Base-by-base conservation (phyloP, 1,140 invertebrate genomes). In the Microplitis demolitor region DNA sequence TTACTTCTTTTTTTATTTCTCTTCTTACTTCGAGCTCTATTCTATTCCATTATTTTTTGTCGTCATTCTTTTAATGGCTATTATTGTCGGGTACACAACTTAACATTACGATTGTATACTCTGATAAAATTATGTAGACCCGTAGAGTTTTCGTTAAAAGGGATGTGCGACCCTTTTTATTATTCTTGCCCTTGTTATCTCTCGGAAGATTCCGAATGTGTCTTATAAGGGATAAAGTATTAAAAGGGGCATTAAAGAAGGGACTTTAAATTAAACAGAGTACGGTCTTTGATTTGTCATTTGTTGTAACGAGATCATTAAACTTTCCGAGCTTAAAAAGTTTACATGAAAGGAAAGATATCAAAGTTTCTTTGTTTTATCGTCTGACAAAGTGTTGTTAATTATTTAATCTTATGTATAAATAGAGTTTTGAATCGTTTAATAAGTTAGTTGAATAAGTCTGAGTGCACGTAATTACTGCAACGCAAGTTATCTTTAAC, bases 151-250 rank as follows among this genome's bases (percentile, higher is more conserved):
- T 37, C 14, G n/a, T 37, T n/a, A 5, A 62, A 24, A 14, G 33
- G 60, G n/a, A 24, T 24, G 14, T 60, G 24, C 31, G 33, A 62
- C 60, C 60, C 60, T 62, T 62, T 35, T 62, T 62, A 58, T 58
- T 58, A 16, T 62, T 61, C 39, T 4, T 35, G 31, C 33, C 60
- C 60, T 62, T 34, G 60, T 62, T 62, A 62, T 62, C 60, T 62
- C 11, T 14, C 14, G 1, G 33, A 6, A 31, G 31, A 14, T 37
- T 35, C 33, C 35, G 11, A 35, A 35, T 13, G 34, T 62, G 31
- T 8, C 60, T 35, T 62, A 62, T 35, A 31, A 11, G 34, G 33
- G 60, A 62, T 62, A 62, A 62, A 37, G 60, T 62, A 62, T 62
- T 62, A 62, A 62, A 61, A 62, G 31, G 34, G 33, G 5, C 33